phyloP scores from a whole-genome alignment of 2,797 vertebrate genomes.

The Diplodus sargus region DNA sequence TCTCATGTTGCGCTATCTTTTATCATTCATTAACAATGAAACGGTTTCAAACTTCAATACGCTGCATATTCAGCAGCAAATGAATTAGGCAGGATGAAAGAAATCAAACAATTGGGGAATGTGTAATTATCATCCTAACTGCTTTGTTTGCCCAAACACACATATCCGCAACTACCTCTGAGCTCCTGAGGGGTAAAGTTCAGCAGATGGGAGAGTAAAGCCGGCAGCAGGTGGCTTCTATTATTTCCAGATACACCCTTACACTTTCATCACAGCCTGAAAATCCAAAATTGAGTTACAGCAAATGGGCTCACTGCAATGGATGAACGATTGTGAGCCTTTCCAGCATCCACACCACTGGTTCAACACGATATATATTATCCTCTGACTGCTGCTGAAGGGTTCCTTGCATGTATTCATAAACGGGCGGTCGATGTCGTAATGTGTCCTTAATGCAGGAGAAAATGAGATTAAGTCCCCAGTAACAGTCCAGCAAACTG shows the following conservation, averaged over 20 bases:
- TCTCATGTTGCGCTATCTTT: constrained; percentile 72
- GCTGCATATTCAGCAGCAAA: constrained; percentile 67
- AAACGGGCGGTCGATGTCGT: constrained; percentile 13
- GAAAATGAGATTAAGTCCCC: constrained; percentile 10
- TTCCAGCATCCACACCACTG: constrained; percentile 1
- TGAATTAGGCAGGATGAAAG: constrained; percentile 63
- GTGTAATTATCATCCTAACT: constrained; percentile 61
- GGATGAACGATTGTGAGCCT: constrained; percentile 8
- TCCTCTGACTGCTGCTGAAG: neutral
- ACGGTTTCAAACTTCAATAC: constrained; percentile 65
- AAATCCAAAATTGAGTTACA: constrained; percentile 5
- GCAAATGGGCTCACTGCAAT: constrained; percentile 5
- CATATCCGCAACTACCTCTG: constrained; percentile 53
- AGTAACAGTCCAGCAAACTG: constrained; percentile 1
- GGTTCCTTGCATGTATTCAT: constrained; percentile 6
- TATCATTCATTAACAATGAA: constrained; percentile 74
- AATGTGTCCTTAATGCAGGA: constrained; percentile 9
- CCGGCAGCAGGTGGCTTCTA: constrained; percentile 40
- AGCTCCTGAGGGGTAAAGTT: constrained; percentile 64
- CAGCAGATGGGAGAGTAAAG: constrained; percentile 52
- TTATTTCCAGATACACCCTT: neutral
- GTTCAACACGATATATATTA: constrained; percentile 2
- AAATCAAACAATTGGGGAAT: constrained; percentile 73
- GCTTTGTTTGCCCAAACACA: constrained; percentile 61
- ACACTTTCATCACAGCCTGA: constrained; percentile 21